Evolutionary conservation across 1,140 invertebrate species (phyloP), one percentile per base, ranked within the genome.

Genomic region (Plodia interpunctella): DNA sequence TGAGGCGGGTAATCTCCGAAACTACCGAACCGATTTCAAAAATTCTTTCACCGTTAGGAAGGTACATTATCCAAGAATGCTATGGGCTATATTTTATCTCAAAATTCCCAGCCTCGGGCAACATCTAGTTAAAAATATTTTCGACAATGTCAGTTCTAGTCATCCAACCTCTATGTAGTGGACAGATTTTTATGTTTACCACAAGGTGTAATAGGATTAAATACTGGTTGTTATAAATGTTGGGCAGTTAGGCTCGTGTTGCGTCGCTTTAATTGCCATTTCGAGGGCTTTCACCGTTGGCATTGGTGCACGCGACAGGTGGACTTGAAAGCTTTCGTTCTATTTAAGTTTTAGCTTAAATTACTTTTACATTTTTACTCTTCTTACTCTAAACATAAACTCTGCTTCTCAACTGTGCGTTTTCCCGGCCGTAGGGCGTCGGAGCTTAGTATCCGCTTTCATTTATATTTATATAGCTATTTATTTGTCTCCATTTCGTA

Each of bases 131-230:
- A 35, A 35, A 35, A 9, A 44, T 44, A 44, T 44, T 44, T 44
- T 44, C 6, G 4, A 13, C n/a, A 15, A 44, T 44, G 38, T 44
- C 8, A 15, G 8, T 44, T 44, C 38, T 15, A 15, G 38, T 44
- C 13, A 44, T 3, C 1, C 5, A 15, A 2, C 15, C 5, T 44
- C 38, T 3, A 44, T 44, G 15, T 5, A 44, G 13, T 44, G 38
- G n/a, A 44, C 38, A 15, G 13, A 44, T 17, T 15, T 44, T 44
- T 44, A 44, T 44, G 5, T 44, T 15, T 15, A 44, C 15, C 15
- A 44, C 13, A 44, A 44, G 32, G 13, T 44, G 38, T 44, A 44
- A 44, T 44, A 44, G 13, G 38, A 44, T 44, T 44, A 44, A 44
- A 44, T 44, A n/a, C 10, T 1, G 38, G 38, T 15, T 44, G 13